phyloP scores from a whole-genome alignment of 2,113 vertebrate genomes.

The Lophochroa leadbeateri region DNA sequence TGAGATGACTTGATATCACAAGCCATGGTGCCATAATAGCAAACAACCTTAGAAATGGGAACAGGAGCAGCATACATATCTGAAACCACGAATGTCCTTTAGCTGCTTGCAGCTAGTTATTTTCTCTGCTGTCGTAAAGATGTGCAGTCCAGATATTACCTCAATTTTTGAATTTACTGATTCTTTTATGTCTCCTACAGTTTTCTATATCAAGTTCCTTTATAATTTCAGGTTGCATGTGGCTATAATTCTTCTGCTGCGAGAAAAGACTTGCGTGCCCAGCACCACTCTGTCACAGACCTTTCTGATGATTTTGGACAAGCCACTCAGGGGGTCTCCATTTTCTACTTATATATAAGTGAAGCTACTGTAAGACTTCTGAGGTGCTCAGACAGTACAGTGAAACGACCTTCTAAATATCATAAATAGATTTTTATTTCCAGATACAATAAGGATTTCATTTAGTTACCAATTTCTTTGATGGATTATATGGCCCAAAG shows the following conservation, averaged over 20 bases:
- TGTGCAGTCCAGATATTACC: background rate
- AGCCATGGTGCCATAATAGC: background rate
- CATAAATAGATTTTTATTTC: conserved; percentile 25
- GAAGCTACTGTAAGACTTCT: background rate
- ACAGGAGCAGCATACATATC: background rate
- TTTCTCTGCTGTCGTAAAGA: conserved; percentile 3
- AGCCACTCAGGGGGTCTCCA: background rate
- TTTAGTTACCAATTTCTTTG: conserved; percentile 33
- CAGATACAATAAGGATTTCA: conserved; percentile 18
- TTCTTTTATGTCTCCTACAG: background rate
- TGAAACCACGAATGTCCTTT: background rate
- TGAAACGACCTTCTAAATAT: background rate
- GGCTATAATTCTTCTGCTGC: background rate
- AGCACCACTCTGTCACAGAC: background rate
- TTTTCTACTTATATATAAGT: background rate
- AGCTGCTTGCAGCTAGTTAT: background rate
- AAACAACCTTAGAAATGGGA: background rate
- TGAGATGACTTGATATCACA: background rate
- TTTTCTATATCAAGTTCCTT: background rate
- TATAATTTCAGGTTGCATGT: background rate
- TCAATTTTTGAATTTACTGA: background rate
- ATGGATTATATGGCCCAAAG: background rate
- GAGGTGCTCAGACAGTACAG: background rate
- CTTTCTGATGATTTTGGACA: background rate
- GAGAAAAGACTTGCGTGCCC: background rate